These are phyloP conservation scores for Diogma glabrata DNA, from an alignment of 2,888 invertebrate genomes.

Conservation along the genomic window DNA sequence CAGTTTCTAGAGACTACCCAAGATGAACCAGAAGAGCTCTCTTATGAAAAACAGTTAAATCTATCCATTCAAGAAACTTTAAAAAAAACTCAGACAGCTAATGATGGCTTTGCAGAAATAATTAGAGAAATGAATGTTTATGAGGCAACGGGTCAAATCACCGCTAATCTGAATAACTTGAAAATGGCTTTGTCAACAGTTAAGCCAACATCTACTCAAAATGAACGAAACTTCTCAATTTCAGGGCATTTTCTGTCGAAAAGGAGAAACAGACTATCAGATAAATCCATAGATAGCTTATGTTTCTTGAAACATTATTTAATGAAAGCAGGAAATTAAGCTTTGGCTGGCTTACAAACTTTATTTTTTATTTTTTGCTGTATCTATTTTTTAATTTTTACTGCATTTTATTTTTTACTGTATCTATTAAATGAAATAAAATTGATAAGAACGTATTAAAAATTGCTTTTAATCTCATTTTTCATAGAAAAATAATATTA, in stretches of 20 bases:
- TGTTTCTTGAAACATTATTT: not conserved
- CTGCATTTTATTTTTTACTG: too few relatives aligned
- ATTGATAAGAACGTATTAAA: too few relatives aligned
- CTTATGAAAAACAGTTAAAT: not conserved
- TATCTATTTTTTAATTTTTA: too few relatives aligned
- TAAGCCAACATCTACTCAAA: not conserved
- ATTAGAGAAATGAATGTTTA: not conserved
- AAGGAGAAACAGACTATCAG: not conserved
- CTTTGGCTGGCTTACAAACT: not conserved
- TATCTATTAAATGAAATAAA: too few relatives aligned
- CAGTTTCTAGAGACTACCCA: too few relatives aligned
- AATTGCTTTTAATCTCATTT: too few relatives aligned
- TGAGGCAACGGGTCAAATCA: too few relatives aligned
- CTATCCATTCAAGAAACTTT: not conserved
- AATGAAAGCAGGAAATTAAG: not conserved
- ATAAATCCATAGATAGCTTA: not conserved
- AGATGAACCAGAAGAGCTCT: too few relatives aligned
- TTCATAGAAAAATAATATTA: too few relatives aligned
- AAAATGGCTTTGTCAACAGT: not conserved
- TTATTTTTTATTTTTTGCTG: too few relatives aligned
- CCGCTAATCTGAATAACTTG: too few relatives aligned
- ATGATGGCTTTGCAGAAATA: not conserved
- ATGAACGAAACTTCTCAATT: not conserved
- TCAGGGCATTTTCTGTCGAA: not conserved
- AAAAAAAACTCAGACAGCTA: not conserved